phyloP scores from a whole-genome alignment of 2,888 invertebrate species.

The Noctua comes region DNA sequence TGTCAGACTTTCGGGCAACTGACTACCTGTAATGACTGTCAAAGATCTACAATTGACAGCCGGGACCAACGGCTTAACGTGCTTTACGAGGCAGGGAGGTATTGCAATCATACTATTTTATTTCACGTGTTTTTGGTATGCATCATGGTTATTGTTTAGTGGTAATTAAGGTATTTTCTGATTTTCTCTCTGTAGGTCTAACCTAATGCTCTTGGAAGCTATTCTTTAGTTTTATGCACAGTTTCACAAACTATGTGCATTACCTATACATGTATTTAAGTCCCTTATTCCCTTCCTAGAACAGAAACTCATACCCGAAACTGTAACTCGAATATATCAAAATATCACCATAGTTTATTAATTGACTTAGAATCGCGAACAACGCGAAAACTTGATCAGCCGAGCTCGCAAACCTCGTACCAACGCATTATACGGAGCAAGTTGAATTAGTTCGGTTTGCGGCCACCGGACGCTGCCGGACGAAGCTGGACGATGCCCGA shows the following conservation, averaged over 20 bases:
- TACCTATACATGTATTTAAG: background rate
- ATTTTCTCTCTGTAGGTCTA: too few relatives aligned
- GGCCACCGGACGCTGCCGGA: slow-evolving; percentile 34
- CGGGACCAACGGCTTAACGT: too few relatives aligned
- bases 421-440: slow-evolving; percentile 49
- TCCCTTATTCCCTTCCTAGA: background rate
- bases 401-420: slow-evolving; percentile 33
- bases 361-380: slow-evolving; percentile 52
- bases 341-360: slow-evolving; percentile 49
- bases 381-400: slow-evolving; percentile 51
- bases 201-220: too few relatives aligned
- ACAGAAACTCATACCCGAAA: slow-evolving; percentile 15
- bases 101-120: too few relatives aligned
- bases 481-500: background rate
- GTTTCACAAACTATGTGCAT: background rate
- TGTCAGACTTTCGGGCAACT: too few relatives aligned
- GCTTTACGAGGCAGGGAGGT: too few relatives aligned
- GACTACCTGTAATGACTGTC: too few relatives aligned
- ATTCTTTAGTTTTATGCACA: background rate
- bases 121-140: too few relatives aligned
- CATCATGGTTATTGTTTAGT: too few relatives aligned
- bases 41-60: too few relatives aligned
- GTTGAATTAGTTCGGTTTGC: slow-evolving; percentile 49
- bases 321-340: slow-evolving; percentile 46
- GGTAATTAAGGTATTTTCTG: too few relatives aligned